Evolutionary conservation across 1,140 invertebrate species (phyloP).

Genomic region (Drosophila micromelanica): DNA sequence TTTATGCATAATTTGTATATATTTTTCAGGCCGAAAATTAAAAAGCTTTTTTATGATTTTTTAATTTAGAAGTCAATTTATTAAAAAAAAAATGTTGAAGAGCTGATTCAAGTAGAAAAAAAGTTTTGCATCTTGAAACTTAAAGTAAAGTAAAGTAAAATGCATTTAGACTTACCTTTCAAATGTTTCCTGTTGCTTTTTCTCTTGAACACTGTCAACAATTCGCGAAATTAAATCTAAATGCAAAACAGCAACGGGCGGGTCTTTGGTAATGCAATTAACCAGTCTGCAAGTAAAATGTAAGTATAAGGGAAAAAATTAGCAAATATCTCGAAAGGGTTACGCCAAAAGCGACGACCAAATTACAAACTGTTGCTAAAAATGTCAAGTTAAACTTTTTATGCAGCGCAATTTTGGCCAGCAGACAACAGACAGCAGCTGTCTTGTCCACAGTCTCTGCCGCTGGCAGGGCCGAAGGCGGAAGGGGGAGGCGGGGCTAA

Average conservation of each 20-base stretch:
- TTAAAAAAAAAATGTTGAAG: constrained; percentile 9
- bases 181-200: background rate
- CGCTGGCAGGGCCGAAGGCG: constrained; percentile 5
- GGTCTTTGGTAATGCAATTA: constrained; percentile 73
- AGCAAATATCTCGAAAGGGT: constrained; percentile 55
- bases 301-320: constrained; percentile 50
- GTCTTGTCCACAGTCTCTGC: constrained; percentile 36
- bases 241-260: constrained; percentile 54
- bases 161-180: constrained; percentile 19
- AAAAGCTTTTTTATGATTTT: constrained; percentile 26
- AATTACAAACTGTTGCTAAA: constrained; percentile 79
- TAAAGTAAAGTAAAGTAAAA: background rate
- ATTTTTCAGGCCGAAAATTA: background rate
- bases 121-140: background rate
- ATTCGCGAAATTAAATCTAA: constrained; percentile 47
- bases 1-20: constrained; percentile 42
- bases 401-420: constrained; percentile 58
- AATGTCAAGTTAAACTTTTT: constrained; percentile 81
- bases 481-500: constrained; percentile 47
- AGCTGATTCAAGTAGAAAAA: background rate
- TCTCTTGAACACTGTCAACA: background rate
- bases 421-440: constrained; percentile 60
- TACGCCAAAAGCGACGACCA: constrained; percentile 33
- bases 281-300: constrained; percentile 70
- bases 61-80: constrained; percentile 6